Conservation (phyloP, 2,113 vertebrate genomes). For the Apodemus sylvaticus region DNA sequence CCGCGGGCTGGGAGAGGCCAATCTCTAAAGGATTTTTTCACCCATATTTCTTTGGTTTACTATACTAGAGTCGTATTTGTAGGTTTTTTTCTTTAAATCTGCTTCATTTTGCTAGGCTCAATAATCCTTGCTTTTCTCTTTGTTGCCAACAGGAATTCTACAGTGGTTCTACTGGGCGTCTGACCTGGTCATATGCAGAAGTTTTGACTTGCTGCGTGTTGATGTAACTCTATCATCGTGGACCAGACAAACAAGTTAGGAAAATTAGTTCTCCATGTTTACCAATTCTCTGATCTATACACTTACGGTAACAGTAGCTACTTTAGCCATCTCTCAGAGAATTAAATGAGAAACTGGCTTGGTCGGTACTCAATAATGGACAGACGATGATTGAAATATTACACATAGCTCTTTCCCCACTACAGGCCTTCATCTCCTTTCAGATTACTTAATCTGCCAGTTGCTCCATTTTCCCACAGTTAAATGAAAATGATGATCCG, state of each 20-base stretch:
- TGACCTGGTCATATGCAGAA: neutral
- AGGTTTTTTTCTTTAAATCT: neutral
- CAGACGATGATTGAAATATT: neutral
- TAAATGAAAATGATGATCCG: neutral
- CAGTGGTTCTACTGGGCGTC: neutral
- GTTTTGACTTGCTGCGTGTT: neutral
- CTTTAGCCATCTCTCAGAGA: neutral
- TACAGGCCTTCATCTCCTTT: conserved; percentile 8
- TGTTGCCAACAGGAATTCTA: neutral
- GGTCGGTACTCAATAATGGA: neutral
- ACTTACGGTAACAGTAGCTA: neutral
- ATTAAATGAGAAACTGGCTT: neutral
- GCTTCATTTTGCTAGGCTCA: neutral
- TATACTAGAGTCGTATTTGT: neutral
- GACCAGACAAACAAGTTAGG: neutral
- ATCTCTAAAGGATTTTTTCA: neutral
- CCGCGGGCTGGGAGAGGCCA: neutral
- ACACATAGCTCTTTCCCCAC: neutral
- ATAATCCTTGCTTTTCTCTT: neutral
- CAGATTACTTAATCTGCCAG: neutral
- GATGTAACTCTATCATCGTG: neutral
- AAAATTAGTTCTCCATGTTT: neutral
- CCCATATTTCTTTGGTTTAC: conserved; percentile 36
- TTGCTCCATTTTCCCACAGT: neutral
- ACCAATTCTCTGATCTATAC: neutral